A percentile compares a stretch with the other conserved stretches of the same genome.
Conservation (phyloP, 2,888 invertebrate genomes). For the Parnassius mnemosyne region DNA sequence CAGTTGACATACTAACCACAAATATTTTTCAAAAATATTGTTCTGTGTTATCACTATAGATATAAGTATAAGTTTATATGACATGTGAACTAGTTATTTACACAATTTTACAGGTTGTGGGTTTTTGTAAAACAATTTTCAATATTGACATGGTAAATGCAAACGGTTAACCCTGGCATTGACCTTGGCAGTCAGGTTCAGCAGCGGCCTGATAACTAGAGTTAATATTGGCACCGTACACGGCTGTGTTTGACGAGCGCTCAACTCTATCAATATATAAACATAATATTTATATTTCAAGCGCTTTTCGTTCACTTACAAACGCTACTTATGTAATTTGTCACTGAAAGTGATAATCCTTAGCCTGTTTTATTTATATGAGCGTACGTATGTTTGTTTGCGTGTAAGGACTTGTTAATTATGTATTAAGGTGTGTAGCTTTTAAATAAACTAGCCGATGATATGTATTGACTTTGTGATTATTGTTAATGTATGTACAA, state of each 20-base stretch:
- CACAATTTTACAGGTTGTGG: constrained; percentile 28
- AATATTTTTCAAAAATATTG: neutral
- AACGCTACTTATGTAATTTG: constrained; percentile 69
- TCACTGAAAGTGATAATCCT: constrained; percentile 73
- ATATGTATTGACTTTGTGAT: neutral
- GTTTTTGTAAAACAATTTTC: constrained; percentile 33
- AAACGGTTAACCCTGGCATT: constrained; percentile 56
- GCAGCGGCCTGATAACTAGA: constrained; percentile 69
- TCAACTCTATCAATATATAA: constrained; percentile 80
- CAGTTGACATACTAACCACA: neutral
- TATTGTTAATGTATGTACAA: too few species aligned
- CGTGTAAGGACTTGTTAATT: constrained; percentile 4
- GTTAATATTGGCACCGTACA: constrained; percentile 78
- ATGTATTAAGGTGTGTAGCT: constrained; percentile 11
- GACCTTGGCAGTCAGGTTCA: constrained; percentile 66
- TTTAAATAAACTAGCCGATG: constrained; percentile 22
- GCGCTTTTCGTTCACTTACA: constrained; percentile 61
- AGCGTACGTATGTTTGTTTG: constrained; percentile 3
- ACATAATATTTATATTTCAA: constrained; percentile 79
- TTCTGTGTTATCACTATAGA: neutral
- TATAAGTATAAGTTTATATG: neutral
- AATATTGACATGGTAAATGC: constrained; percentile 40
- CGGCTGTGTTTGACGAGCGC: constrained; percentile 74
- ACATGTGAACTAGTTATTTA: constrained; percentile 7
- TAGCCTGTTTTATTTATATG: constrained; percentile 43